phyloP scores from a whole-genome alignment of 2,888 invertebrate species.

The Carcina quercana region DNA sequence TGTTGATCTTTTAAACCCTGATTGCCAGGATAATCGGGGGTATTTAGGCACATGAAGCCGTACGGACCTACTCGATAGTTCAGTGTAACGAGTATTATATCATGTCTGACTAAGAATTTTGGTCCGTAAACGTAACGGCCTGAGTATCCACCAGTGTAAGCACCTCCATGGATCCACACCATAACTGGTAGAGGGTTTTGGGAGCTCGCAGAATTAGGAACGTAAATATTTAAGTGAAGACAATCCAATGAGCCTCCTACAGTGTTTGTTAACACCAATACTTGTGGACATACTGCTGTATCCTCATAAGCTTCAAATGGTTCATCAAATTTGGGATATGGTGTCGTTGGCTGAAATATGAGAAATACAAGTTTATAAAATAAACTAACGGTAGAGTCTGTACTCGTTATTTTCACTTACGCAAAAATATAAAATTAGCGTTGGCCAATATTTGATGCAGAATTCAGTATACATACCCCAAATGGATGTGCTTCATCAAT shows the following conservation, averaged over 20 bases:
- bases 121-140: constrained; percentile 16
- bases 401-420: too few relatives aligned
- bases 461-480: constrained; percentile 34
- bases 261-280: constrained; percentile 6
- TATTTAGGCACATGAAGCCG: constrained; percentile 32
- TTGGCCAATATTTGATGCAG: too few relatives aligned
- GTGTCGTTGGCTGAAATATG: constrained; percentile 2
- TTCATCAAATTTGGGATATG: constrained; percentile 13
- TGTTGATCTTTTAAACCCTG: constrained; percentile 32
- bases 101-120: constrained; percentile 22
- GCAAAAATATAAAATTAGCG: too few relatives aligned
- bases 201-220: constrained; percentile 17
- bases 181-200: constrained; percentile 20
- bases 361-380: too few relatives aligned
- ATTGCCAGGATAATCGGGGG: constrained; percentile 27
- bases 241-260: neutral
- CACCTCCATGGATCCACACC: constrained; percentile 22
- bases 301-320: constrained; percentile 31
- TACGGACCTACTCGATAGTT: constrained; percentile 32
- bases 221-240: constrained; percentile 17
- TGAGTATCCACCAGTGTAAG: constrained; percentile 8
- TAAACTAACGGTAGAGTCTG: too few relatives aligned
- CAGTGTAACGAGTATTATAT: constrained; percentile 25
- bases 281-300: constrained; percentile 39
- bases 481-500: constrained; percentile 30